phyloP scores from a whole-genome alignment of 2,888 invertebrate genomes.

The Artemia sinica region DNA sequence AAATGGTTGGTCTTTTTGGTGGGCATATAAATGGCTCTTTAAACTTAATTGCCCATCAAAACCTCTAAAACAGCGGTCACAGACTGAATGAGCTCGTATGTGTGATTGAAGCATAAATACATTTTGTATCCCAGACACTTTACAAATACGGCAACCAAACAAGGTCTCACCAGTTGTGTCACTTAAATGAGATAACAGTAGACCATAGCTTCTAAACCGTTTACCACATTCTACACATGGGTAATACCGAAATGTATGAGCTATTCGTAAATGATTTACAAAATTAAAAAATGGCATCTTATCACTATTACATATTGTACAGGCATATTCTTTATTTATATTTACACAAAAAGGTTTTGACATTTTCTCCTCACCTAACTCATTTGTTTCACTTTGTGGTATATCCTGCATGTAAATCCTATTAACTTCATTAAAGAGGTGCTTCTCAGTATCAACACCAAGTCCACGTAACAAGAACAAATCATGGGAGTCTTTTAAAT shows the following conservation, averaged over 20 bases:
- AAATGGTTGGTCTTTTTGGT: slow-evolving; percentile 22
- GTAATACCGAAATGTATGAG: slow-evolving; percentile 20
- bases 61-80: slow-evolving; percentile 20
- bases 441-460: slow-evolving; percentile 21
- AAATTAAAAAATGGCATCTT: slow-evolving; percentile 20
- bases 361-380: slow-evolving; percentile 19
- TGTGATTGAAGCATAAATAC: slow-evolving; percentile 22
- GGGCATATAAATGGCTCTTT: slow-evolving; percentile 19
- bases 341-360: slow-evolving; percentile 20
- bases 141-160: slow-evolving; percentile 21
- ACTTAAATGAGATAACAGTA: slow-evolving; percentile 20
- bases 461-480: slow-evolving; percentile 20
- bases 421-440: slow-evolving; percentile 18
- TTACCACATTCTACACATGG: slow-evolving; percentile 22
- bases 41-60: slow-evolving; percentile 19
- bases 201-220: slow-evolving; percentile 22
- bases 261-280: slow-evolving; percentile 21
- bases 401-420: slow-evolving; percentile 21
- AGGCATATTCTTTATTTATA: slow-evolving; percentile 20
- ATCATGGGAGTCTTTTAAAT: slow-evolving; percentile 20
- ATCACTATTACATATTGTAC: slow-evolving; percentile 19
- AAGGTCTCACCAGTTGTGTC: slow-evolving; percentile 17
- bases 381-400: slow-evolving; percentile 20
- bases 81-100: slow-evolving; percentile 21
- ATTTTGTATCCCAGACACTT: slow-evolving; percentile 20